Evolutionary conservation across 1,140 invertebrate species (phyloP), one percentile per base, ranked within the genome.

Genomic region (Nasonia longicornis): DNA sequence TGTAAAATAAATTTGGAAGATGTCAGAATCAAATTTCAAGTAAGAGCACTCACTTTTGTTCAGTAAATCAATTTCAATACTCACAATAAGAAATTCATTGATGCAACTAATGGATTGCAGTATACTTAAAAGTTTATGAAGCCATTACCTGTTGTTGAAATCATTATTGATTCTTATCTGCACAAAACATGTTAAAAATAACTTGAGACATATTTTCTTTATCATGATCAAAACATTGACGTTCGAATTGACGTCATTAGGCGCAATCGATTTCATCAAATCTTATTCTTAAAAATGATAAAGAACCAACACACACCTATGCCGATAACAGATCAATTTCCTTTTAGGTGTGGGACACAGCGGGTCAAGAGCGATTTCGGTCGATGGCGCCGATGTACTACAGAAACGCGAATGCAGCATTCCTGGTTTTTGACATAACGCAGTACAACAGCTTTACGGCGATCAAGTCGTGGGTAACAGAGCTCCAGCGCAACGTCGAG

Each of bases 301-400:
- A 69, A 35, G 31, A 45, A 42, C 52, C 1, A 78, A 78, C 80
- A 81, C 26, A 64, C 26, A 77, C 7, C n/a, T 73, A n/a, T 29
- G 71, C 73, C 82, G 87, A 88, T 84, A 88, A 86, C 10, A 42
- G 38, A 67, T 48, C 48, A 35, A 48, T 58, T 58, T 20, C 14
- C 3, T 58, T n/a, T 84, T 35, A 92, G 95, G 94, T 95, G 42
- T 96, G 97, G 97, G 97, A 98, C 87, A 98, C 97, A 8, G 97
- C 97, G 11, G 97, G 97, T 0, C 89, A 91, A 82, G 92, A 93
- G 83, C 91, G 96, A 84, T 98, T 97, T 89, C 92, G 95, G 80
- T 94, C 96, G 0, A 95, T 98, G 92, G 96, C 96, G 0, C 97
- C 97, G 8, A 97, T 98, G 95, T 98, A 98, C 88, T 98, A 98